A percentile compares a stretch with the other conserved stretches of the same genome.
These are phyloP conservation scores for Melanotus villosus DNA, from an alignment of 2,888 invertebrate species.

Conservation along the genomic window DNA sequence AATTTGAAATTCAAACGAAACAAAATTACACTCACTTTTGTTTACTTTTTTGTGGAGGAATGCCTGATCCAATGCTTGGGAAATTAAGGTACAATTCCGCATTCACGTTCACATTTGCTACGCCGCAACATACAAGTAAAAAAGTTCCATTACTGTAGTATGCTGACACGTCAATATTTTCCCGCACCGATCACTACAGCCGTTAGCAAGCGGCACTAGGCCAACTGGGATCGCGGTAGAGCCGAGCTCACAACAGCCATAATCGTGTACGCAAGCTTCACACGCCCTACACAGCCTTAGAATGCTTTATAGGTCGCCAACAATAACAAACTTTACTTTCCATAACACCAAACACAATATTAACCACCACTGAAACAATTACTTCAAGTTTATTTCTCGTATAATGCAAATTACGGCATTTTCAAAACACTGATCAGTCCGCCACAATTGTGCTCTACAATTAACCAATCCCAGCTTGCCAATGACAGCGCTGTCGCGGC, in stretches of 20 bases:
- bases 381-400: constrained; percentile 27
- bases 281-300: constrained; percentile 40
- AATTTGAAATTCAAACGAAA: constrained; percentile 12
- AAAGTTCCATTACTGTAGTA: constrained; percentile 25
- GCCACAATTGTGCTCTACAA: constrained; percentile 61
- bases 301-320: neutral
- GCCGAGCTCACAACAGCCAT: constrained; percentile 60
- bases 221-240: constrained; percentile 49
- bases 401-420: constrained; percentile 59
- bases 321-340: constrained; percentile 17
- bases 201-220: constrained; percentile 49
- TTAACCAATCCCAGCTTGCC: constrained; percentile 60
- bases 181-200: constrained; percentile 48
- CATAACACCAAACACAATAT: constrained; percentile 7
- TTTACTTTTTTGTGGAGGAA: constrained; percentile 19
- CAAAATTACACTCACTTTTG: constrained; percentile 25
- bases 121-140: neutral
- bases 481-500: constrained; percentile 43
- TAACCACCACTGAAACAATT: neutral
- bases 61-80: neutral
- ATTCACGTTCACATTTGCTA: neutral
- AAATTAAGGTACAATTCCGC: neutral
- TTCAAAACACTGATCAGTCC: constrained; percentile 64
- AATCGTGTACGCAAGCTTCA: constrained; percentile 52
- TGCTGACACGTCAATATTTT: constrained; percentile 56